phyloP scores from a whole-genome alignment of 2,888 invertebrate genomes.

The Philonicus albiceps region DNA sequence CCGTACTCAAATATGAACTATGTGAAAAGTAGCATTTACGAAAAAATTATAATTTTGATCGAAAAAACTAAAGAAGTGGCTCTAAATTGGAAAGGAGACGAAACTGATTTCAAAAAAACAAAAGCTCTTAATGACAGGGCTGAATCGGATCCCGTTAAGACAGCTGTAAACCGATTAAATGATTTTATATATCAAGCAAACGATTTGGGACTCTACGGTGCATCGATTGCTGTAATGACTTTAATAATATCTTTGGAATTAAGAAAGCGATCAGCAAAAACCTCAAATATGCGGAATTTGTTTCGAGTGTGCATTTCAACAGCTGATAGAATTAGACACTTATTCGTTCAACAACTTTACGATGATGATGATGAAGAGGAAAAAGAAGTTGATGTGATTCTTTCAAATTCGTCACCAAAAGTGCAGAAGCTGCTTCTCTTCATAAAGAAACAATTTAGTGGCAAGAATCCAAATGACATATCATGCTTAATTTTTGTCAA shows the following conservation, averaged over 20 bases:
- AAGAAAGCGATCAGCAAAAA: constrained; percentile 66
- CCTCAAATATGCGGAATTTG: constrained; percentile 57
- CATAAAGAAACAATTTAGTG: constrained; percentile 68
- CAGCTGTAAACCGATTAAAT: constrained; percentile 63
- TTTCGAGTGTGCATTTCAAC: constrained; percentile 53
- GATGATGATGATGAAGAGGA: constrained; percentile 52
- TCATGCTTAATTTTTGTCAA: constrained; percentile 59
- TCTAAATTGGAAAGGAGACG: constrained; percentile 52
- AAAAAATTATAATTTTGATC: constrained; percentile 33
- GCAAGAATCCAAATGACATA: constrained; percentile 56
- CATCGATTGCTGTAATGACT: constrained; percentile 67
- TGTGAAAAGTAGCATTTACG: neutral
- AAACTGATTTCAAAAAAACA: constrained; percentile 51
- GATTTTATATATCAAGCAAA: constrained; percentile 66
- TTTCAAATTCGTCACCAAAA: constrained; percentile 72
- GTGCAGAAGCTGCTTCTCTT: constrained; percentile 69
- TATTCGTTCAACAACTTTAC: constrained; percentile 66
- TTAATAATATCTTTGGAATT: constrained; percentile 71
- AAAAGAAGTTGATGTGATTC: constrained; percentile 58
- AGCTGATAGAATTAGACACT: constrained; percentile 64
- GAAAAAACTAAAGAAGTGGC: constrained; percentile 42
- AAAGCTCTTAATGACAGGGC: constrained; percentile 50
- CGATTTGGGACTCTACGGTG: constrained; percentile 69
- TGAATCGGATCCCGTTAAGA: constrained; percentile 63
- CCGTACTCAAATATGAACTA: constrained; percentile 39